Conservation (phyloP, 2,797 vertebrate genomes). For the Xiphorhynchus erythropygius region DNA sequence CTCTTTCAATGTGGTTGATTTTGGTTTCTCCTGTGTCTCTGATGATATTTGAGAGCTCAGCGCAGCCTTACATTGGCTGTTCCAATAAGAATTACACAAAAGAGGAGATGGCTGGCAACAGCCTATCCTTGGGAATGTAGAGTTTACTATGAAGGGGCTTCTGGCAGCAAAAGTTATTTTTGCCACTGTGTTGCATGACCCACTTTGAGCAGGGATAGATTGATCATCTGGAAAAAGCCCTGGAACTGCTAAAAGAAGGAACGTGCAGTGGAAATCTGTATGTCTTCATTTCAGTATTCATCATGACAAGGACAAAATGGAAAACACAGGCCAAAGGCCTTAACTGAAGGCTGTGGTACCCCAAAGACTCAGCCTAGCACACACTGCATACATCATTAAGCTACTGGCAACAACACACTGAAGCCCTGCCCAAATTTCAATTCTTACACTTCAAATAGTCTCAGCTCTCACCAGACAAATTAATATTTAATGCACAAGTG, state of each 20-base stretch:
- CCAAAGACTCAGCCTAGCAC: not conserved
- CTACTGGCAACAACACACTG: conserved; percentile 11
- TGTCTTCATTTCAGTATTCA: not conserved
- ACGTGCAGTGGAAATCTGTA: not conserved
- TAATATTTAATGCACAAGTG: conserved; percentile 69
- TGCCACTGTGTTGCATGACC: not conserved
- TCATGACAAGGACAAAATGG: not conserved
- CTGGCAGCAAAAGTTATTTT: not conserved
- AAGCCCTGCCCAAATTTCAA: conserved; percentile 60
- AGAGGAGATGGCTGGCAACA: not conserved
- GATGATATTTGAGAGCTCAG: not conserved
- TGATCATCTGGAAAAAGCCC: not conserved
- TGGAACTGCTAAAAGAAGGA: not conserved
- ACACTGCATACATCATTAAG: conserved; percentile 15
- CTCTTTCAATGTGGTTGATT: not conserved
- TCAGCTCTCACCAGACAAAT: conserved; percentile 68
- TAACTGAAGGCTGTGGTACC: not conserved
- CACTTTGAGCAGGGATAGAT: not conserved
- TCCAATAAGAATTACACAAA: not conserved
- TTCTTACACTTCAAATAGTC: conserved; percentile 64
- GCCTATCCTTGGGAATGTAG: not conserved
- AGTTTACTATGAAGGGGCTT: not conserved
- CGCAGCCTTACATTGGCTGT: not conserved
- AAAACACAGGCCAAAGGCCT: not conserved
- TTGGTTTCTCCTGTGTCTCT: not conserved